phyloP scores from a whole-genome alignment of 2,888 invertebrate species.

The Podabrus alpinus region DNA sequence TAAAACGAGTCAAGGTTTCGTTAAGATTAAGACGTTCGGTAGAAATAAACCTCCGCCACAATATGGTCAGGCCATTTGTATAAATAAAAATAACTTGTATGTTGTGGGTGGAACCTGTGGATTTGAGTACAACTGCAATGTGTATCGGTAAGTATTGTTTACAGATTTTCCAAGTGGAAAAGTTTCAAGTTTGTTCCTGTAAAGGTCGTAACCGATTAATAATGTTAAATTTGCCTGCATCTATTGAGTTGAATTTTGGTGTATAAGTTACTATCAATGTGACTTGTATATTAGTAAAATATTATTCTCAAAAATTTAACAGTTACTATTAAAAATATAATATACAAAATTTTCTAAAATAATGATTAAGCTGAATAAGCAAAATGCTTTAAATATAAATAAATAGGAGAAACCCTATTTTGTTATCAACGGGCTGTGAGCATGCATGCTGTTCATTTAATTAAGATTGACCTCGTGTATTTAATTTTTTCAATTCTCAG shows the following conservation, averaged over 20 bases:
- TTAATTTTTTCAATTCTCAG: no score
- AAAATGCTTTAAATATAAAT: no score
- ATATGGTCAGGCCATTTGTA: slow-evolving; percentile 3
- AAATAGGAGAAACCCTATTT: no score
- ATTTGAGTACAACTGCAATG: slow-evolving; percentile 1
- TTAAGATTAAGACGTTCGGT: not conserved
- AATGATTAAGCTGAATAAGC: no score
- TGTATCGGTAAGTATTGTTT: not conserved
- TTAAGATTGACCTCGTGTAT: no score
- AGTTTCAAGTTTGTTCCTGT: not conserved
- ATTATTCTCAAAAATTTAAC: no score
- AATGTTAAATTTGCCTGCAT: not conserved
- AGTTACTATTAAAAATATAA: no score
- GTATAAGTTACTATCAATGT: no score
- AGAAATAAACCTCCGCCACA: not conserved
- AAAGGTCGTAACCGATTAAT: not conserved
- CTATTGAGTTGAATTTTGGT: not conserved
- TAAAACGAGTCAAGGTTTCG: not conserved
- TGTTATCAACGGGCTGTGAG: no score
- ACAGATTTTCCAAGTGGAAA: not conserved
- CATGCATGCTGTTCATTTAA: no score
- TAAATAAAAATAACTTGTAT: slow-evolving; percentile 5
- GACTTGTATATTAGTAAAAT: no score
- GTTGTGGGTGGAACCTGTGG: slow-evolving; percentile 1
- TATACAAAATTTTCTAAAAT: no score